These are phyloP conservation scores for Danio jaintianensis DNA, from an alignment of 2,797 vertebrate species.

Conservation along the genomic window DNA sequence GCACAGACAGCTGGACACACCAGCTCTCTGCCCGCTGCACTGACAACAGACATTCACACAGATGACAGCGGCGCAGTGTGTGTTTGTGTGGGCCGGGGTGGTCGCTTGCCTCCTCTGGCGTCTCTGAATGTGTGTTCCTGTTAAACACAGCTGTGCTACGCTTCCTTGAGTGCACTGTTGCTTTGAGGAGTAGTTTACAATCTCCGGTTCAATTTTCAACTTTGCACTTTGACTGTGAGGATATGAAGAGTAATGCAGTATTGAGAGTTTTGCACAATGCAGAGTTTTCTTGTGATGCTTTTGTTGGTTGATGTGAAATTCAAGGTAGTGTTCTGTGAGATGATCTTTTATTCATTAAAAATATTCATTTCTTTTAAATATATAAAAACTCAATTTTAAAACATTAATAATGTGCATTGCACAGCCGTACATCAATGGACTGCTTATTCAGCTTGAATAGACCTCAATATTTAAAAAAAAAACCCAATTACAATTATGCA, in stretches of 20 bases:
- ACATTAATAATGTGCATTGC: too few relatives aligned
- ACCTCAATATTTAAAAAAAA: too few relatives aligned
- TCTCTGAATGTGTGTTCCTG: not conserved
- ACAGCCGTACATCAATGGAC: too few relatives aligned
- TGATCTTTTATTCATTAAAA: not conserved
- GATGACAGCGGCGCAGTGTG: conserved; percentile 25
- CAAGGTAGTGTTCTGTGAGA: not conserved
- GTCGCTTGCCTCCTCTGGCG: not conserved
- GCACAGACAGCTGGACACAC: conserved; percentile 56
- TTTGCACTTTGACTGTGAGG: not conserved
- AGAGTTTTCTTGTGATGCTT: not conserved
- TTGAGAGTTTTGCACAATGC: too few relatives aligned
- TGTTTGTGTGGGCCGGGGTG: conserved; percentile 8
- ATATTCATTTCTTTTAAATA: too few relatives aligned
- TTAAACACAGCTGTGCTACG: conserved; percentile 13
- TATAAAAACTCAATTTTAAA: too few relatives aligned
- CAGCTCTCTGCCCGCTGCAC: conserved; percentile 50
- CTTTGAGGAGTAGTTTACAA: conserved; percentile 15
- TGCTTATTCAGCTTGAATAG: too few relatives aligned
- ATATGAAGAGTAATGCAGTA: not conserved
- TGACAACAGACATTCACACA: conserved; percentile 38
- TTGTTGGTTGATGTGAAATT: not conserved
- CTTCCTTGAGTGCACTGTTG: conserved; percentile 4
- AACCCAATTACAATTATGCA: too few relatives aligned
- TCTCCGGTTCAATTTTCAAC: not conserved